Percentiles rank a stretch among this genome's conserved stretches.
Evolutionary conservation across 1,140 invertebrate genomes (phyloP).

Genomic region (Phocides pigmalion): DNA sequence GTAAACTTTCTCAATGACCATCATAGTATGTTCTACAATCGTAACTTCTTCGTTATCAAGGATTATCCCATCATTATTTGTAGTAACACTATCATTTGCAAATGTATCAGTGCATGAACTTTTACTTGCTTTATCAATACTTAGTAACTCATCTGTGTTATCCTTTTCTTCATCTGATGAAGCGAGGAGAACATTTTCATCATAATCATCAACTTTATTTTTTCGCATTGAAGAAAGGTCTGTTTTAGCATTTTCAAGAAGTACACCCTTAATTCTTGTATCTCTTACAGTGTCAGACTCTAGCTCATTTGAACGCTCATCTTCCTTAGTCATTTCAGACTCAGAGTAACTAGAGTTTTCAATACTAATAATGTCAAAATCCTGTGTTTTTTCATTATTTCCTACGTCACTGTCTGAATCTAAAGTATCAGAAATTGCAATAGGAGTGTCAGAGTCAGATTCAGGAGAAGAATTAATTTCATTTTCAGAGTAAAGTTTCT

Average conservation of each 20-base stretch:
- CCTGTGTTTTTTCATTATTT: conserved; percentile 40
- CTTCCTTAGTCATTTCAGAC: conserved; percentile 50
- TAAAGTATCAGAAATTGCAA: conserved; percentile 65
- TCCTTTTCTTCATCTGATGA: conserved; percentile 55
- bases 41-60: not conserved
- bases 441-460: conserved; percentile 58
- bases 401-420: conserved; percentile 48
- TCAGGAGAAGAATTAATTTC: conserved; percentile 51
- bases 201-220: conserved; percentile 45
- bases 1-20: no score
- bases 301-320: conserved; percentile 18
- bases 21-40: no score
- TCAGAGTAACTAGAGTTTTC: conserved; percentile 76
- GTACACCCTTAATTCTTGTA: conserved; percentile 19
- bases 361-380: conserved; percentile 67
- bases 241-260: conserved; percentile 24
- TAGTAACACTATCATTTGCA: not conserved
- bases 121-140: not conserved
- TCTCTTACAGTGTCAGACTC: conserved; percentile 13
- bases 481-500: conserved; percentile 66
- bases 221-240: conserved; percentile 21
- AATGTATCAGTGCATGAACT: not conserved
- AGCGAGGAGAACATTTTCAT: conserved; percentile 59
- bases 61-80: not conserved
- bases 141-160: not conserved